phyloP scores from a whole-genome alignment of 2,888 invertebrate genomes.

The Scaptomyza flava region DNA sequence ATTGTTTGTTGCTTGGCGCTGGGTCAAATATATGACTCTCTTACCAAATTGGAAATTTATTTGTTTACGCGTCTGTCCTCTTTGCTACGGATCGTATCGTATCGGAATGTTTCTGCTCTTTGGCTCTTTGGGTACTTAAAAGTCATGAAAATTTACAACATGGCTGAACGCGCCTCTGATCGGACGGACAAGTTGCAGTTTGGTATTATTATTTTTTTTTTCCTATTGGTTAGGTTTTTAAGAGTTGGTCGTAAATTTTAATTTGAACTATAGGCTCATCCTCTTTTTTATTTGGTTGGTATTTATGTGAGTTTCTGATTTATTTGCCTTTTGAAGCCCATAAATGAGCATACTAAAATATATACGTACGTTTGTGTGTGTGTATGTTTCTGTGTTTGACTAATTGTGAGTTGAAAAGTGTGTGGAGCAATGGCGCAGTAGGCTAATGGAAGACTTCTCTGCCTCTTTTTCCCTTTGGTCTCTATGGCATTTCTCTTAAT shows the following conservation, averaged over 20 bases:
- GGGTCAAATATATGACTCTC: conserved; percentile 73
- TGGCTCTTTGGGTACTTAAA: conserved; percentile 61
- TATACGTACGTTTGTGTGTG: background rate
- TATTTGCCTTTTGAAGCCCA: conserved; percentile 80
- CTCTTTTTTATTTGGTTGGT: conserved; percentile 50
- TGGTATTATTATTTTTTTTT: conserved; percentile 19
- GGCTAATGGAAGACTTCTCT: conserved; percentile 33
- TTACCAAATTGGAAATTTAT: conserved; percentile 79
- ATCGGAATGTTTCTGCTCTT: conserved; percentile 16
- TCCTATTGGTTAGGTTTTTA: conserved; percentile 67
- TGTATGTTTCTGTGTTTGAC: conserved; percentile 32
- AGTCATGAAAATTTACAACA: conserved; percentile 80
- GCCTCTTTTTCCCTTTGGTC: background rate
- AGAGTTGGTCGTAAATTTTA: conserved; percentile 82
- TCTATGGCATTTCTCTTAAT: conserved; percentile 35
- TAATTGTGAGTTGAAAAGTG: conserved; percentile 60
- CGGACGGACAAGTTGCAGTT: conserved; percentile 59
- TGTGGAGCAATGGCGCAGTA: conserved; percentile 55
- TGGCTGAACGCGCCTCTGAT: conserved; percentile 55
- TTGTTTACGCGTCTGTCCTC: conserved; percentile 72
- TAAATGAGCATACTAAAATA: conserved; percentile 65
- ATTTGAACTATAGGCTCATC: conserved; percentile 68
- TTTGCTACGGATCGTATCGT: conserved; percentile 12
- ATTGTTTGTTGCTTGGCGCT: conserved; percentile 28
- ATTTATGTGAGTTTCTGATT: conserved; percentile 78